phyloP scores from a whole-genome alignment of 2,888 invertebrate species.

The Polymixis lichenea region DNA sequence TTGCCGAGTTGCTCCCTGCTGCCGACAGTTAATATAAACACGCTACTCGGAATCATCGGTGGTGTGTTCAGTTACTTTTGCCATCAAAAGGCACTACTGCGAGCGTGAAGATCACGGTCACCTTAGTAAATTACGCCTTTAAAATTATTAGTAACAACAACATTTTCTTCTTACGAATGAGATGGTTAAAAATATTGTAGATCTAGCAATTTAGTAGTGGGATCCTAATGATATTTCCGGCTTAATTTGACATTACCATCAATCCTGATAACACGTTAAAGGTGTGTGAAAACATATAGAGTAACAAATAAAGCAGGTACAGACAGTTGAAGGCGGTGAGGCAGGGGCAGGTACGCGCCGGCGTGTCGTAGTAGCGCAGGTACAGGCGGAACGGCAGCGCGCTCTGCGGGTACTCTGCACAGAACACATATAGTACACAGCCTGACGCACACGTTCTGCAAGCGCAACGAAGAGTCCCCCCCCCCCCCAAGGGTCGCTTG shows the following conservation, averaged over 20 bases:
- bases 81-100: neutral
- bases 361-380: constrained; percentile 74
- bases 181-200: neutral
- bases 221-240: too few species aligned
- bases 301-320: constrained; percentile 16
- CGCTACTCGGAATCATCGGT: neutral
- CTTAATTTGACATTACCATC: neutral
- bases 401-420: constrained; percentile 73
- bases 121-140: neutral
- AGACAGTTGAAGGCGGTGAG: constrained; percentile 57
- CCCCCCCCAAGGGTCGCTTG: too few species aligned
- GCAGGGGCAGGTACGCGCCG: constrained; percentile 69
- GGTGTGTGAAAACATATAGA: too few species aligned
- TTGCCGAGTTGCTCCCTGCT: neutral
- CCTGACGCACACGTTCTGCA: neutral
- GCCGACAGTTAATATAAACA: neutral
- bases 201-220: neutral
- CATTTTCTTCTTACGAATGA: neutral
- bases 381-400: constrained; percentile 80
- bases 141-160: neutral
- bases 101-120: neutral
- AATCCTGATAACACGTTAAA: neutral
- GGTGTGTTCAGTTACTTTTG: neutral
- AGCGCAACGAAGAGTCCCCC: neutral
- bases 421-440: neutral